Evolutionary conservation across 2,113 vertebrate genomes (phyloP).

Genomic region (Scophthalmus maximus): DNA sequence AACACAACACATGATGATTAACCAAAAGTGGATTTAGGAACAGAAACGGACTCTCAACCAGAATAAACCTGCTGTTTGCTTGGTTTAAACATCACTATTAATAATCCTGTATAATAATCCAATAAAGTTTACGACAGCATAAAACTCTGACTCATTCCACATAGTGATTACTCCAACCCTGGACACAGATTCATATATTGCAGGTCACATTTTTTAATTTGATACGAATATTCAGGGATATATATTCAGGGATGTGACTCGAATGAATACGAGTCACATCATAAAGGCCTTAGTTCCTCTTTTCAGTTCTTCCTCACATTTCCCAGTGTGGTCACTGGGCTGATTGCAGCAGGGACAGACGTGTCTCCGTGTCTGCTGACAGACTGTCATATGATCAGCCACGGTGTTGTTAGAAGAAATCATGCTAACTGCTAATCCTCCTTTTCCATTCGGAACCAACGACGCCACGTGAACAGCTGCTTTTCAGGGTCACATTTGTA

Average conservation of each 20-base stretch:
- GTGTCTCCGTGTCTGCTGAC: constrained; percentile 53
- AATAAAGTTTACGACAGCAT: too few species aligned
- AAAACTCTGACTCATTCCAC: not conserved
- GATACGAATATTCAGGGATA: too few species aligned
- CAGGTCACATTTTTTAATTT: too few species aligned
- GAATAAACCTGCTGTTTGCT: too few species aligned
- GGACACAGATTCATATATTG: too few species aligned
- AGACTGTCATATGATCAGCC: constrained; percentile 70
- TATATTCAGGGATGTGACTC: too few species aligned
- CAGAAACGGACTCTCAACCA: too few species aligned
- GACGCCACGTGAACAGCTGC: not conserved
- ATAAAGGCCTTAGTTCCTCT: constrained; percentile 32
- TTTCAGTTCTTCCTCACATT: constrained; percentile 44
- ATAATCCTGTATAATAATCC: too few species aligned
- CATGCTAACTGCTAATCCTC: not conserved
- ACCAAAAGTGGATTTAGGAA: too few species aligned
- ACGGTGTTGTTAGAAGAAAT: not conserved
- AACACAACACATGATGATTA: too few species aligned
- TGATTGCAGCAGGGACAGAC: constrained; percentile 11
- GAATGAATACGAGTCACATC: constrained; percentile 29
- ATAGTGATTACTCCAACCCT: too few species aligned
- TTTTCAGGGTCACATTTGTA: not conserved
- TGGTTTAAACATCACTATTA: too few species aligned
- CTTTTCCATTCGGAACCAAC: not conserved
- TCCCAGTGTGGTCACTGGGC: not conserved